Evolutionary conservation across 53 echinoderm and acorn worm species (phyloP).

Genomic region (Patiria pectinifera): DNA sequence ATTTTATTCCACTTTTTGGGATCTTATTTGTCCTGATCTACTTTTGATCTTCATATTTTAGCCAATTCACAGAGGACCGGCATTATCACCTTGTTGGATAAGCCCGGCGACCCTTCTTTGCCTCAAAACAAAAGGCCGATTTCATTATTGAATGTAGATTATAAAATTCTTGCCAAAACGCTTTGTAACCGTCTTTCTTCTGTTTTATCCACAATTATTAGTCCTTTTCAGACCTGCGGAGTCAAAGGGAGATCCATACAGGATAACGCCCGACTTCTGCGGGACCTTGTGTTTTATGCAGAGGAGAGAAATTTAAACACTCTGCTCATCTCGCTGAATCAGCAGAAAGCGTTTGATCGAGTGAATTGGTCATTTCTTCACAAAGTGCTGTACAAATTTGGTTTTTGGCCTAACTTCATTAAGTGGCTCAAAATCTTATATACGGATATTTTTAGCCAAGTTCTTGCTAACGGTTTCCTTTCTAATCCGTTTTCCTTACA

Average conservation of each 20-base stretch:
- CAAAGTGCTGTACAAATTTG: slow-evolving; percentile 18
- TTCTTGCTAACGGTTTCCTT: no score
- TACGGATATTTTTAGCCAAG: no score
- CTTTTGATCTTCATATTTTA: no score
- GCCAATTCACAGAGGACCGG: no score
- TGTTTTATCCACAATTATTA: neutral
- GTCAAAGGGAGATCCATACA: slow-evolving; percentile 19
- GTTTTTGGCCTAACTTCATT: slow-evolving; percentile 51
- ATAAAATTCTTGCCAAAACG: slow-evolving; percentile 31
- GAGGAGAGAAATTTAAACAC: no score
- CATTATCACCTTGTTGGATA: slow-evolving; percentile 43
- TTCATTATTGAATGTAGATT: slow-evolving; percentile 57
- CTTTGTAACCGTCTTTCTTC: no score
- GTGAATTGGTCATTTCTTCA: slow-evolving; percentile 38
- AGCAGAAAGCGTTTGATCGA: slow-evolving; percentile 51
- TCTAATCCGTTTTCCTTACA: no score
- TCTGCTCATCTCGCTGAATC: slow-evolving; percentile 29
- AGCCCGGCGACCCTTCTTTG: neutral
- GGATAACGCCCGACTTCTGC: neutral
- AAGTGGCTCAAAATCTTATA: slow-evolving; percentile 62
- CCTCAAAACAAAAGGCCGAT: slow-evolving; percentile 55
- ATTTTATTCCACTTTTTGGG: slow-evolving; percentile 31
- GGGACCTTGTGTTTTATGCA: slow-evolving; percentile 35
- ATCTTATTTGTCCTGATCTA: slow-evolving; percentile 9
- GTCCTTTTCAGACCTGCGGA: neutral